Evolutionary conservation across 2,888 invertebrate species (phyloP).

Genomic region (Parnassius mnemosyne): DNA sequence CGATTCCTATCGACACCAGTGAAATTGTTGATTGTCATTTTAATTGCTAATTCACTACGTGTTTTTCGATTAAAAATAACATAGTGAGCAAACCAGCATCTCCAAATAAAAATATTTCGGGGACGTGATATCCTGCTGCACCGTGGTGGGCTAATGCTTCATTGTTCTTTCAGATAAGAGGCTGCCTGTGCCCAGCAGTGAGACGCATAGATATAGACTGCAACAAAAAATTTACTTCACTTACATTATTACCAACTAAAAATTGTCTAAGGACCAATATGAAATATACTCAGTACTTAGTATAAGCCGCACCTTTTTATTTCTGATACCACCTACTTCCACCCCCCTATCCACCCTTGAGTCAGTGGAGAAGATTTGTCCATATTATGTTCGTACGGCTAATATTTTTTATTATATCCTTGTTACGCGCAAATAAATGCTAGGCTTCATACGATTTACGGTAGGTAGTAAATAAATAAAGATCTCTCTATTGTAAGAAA

Average conservation of each 20-base stretch:
- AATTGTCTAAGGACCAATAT: background rate
- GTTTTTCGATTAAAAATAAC: too few relatives aligned
- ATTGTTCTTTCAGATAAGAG: too few relatives aligned
- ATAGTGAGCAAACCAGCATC: too few relatives aligned
- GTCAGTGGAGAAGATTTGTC: conserved; percentile 44
- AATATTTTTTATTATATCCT: conserved; percentile 34
- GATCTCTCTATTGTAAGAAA: background rate
- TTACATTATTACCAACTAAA: background rate
- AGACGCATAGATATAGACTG: too few relatives aligned
- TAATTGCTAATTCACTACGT: too few relatives aligned
- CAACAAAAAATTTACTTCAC: too few relatives aligned
- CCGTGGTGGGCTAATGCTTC: too few relatives aligned
- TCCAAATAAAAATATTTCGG: too few relatives aligned
- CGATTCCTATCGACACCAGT: too few relatives aligned
- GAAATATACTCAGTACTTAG: conserved; percentile 2
- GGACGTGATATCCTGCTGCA: too few relatives aligned
- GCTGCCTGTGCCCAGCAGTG: too few relatives aligned
- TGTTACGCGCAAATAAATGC: conserved; percentile 19
- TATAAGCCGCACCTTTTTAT: conserved; percentile 14
- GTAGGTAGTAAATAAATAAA: background rate
- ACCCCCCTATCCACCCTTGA: conserved; percentile 36
- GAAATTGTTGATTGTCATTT: too few relatives aligned
- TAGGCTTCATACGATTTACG: conserved; percentile 12
- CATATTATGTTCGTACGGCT: conserved; percentile 45
- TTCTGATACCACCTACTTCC: conserved; percentile 31